These are phyloP conservation scores for Phenganax marumi DNA, from an alignment of 92 coral and sea anemone species.

Conservation along the genomic window DNA sequence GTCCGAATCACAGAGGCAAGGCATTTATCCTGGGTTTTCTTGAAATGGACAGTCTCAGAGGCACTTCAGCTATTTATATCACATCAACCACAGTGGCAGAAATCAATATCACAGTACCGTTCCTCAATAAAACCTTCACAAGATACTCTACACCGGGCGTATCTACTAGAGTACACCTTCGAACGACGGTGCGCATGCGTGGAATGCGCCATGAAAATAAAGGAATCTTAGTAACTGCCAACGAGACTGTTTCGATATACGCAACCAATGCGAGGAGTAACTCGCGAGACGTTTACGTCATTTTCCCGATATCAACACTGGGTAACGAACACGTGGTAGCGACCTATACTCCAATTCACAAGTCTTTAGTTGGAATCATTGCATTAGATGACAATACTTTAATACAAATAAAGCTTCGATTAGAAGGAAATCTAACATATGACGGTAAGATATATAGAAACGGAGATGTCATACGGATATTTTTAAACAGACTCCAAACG, in stretches of 20 bases:
- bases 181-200: constrained; percentile 15
- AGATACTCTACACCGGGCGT: background rate
- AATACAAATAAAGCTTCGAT: constrained; percentile 17
- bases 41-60: constrained; percentile 8
- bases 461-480: constrained; percentile 22
- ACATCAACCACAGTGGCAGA: background rate
- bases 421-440: background rate
- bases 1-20: constrained; percentile 13
- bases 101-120: constrained; percentile 4
- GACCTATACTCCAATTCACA: background rate
- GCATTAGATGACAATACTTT: constrained; percentile 17
- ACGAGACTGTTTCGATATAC: constrained; percentile 20
- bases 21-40: constrained; percentile 27
- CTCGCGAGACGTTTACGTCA: constrained; percentile 28
- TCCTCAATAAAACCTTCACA: background rate
- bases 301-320: constrained; percentile 22
- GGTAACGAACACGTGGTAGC: constrained; percentile 25
- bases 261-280: constrained; percentile 3
- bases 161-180: constrained; percentile 12
- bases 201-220: constrained; percentile 10
- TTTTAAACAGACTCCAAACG: constrained; percentile 24
- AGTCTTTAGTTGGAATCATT: constrained; percentile 18
- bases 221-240: constrained; percentile 19
- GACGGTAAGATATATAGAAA: background rate
- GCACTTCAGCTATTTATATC: background rate